phyloP scores from a whole-genome alignment of 1,140 invertebrate genomes.

The Tetraneura akinire region DNA sequence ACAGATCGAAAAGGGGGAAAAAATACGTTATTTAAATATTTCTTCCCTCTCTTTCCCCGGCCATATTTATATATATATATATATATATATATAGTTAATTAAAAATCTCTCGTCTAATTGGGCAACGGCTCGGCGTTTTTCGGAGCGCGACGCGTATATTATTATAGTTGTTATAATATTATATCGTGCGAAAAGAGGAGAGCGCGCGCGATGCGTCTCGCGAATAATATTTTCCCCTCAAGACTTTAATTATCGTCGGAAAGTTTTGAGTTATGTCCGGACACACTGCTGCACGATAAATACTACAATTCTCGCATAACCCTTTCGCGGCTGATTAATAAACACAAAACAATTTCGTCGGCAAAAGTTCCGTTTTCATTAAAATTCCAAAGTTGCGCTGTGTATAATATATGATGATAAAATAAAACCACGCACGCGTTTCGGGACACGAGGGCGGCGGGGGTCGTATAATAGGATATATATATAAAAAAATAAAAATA shows the following conservation, averaged over 20 bases:
- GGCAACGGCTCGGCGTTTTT: neutral
- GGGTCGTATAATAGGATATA: neutral
- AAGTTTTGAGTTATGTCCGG: conserved; percentile 47
- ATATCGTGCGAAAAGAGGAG: neutral
- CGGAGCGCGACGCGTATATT: neutral
- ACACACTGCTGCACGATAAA: neutral
- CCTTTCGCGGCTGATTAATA: conserved; percentile 46
- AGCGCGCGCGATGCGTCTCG: neutral
- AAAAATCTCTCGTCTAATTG: conserved; percentile 38
- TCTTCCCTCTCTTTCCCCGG: neutral
- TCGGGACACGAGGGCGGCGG: neutral
- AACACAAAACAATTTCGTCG: conserved; percentile 41
- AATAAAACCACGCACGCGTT: neutral
- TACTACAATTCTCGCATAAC: neutral
- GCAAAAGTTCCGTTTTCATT: conserved; percentile 44
- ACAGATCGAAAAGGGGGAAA: neutral
- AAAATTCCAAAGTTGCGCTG: conserved; percentile 26
- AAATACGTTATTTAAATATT: neutral
- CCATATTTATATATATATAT: too few relatives aligned
- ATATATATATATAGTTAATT: conserved; percentile 4
- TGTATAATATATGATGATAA: too few relatives aligned
- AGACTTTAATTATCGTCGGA: conserved; percentile 41
- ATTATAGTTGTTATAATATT: neutral
- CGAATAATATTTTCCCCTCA: conserved; percentile 37
- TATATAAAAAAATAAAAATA: neutral